A percentile compares a stretch with the other conserved stretches of the same genome.
Evolutionary conservation across 2,888 invertebrate species (phyloP).

Genomic region (Macaria notata): DNA sequence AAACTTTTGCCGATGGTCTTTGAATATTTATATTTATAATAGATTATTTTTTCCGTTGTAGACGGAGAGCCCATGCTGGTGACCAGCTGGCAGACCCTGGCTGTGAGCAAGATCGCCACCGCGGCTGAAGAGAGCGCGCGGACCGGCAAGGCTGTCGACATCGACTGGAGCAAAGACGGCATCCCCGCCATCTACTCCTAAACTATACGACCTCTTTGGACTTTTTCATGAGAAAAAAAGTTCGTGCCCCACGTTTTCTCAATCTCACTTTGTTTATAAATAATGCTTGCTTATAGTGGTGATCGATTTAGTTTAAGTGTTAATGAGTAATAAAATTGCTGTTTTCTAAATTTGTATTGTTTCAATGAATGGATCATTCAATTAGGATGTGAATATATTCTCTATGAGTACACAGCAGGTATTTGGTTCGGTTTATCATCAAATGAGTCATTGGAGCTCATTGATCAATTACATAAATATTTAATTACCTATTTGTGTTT

Average conservation of each 20-base stretch:
- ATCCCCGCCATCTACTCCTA: constrained; percentile 61
- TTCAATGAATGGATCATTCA: too few relatives aligned
- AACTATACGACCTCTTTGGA: constrained; percentile 15
- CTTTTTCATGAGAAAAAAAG: background rate
- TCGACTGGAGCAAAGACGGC: constrained; percentile 76
- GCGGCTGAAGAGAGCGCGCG: constrained; percentile 82
- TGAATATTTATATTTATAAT: too few relatives aligned
- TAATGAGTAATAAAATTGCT: constrained; percentile 11
- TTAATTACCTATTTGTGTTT: background rate
- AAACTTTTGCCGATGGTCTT: too few relatives aligned
- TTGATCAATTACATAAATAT: constrained; percentile 8
- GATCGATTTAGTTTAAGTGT: constrained; percentile 16
- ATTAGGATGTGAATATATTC: too few relatives aligned
- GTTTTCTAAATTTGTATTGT: background rate
- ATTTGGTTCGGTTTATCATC: background rate
- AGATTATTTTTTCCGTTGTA: constrained; percentile 17
- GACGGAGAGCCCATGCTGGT: constrained; percentile 61
- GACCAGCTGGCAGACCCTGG: constrained; percentile 76
- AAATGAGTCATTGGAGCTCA: constrained; percentile 4
- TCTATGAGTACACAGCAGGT: too few relatives aligned
- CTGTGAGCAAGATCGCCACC: constrained; percentile 81
- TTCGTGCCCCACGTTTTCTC: too few relatives aligned
- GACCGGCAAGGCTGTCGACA: constrained; percentile 71
- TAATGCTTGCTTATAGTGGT: background rate
- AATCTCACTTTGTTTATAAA: too few relatives aligned